These are phyloP conservation scores for Palythoa heliodiscus DNA, from an alignment of 92 coral and sea anemone genomes.

Conservation along the genomic window DNA sequence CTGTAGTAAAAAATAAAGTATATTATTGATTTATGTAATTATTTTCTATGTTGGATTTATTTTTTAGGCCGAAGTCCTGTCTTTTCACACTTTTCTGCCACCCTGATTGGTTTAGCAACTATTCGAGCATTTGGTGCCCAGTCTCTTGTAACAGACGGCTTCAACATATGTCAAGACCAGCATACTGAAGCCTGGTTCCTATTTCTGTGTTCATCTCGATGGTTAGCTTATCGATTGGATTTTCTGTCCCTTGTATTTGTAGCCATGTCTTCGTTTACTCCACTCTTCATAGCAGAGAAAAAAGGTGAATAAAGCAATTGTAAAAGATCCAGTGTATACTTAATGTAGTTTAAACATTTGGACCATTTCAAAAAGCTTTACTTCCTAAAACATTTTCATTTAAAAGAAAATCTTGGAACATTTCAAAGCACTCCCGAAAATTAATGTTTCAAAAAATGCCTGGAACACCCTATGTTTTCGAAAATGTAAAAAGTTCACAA, in stretches of 20 bases:
- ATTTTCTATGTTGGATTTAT: neutral
- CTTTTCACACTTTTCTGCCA: constrained; percentile 81
- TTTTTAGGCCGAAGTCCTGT: constrained; percentile 87
- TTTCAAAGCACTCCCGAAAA: too few species aligned
- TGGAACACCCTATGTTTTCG: too few species aligned
- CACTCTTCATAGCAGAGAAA: constrained; percentile 75
- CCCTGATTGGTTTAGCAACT: constrained; percentile 79
- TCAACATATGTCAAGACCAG: constrained; percentile 82
- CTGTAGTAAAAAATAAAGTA: too few species aligned
- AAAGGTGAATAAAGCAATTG: constrained; percentile 52
- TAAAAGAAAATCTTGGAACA: too few species aligned
- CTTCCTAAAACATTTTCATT: too few species aligned
- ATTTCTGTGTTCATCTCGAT: constrained; percentile 71
- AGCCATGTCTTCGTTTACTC: constrained; percentile 86
- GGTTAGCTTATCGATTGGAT: constrained; percentile 91
- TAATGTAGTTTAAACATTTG: too few species aligned
- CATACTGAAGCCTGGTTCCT: constrained; percentile 88
- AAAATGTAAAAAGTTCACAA: too few species aligned
- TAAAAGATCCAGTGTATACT: neutral
- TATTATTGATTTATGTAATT: too few species aligned
- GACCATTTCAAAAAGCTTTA: too few species aligned
- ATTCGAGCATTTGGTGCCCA: constrained; percentile 81
- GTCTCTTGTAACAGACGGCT: constrained; percentile 62
- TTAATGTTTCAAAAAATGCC: too few species aligned
- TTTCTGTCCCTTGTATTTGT: constrained; percentile 73